Base-by-base conservation (phyloP, 2,113 vertebrate species). In the Meleagris gallopavo region DNA sequence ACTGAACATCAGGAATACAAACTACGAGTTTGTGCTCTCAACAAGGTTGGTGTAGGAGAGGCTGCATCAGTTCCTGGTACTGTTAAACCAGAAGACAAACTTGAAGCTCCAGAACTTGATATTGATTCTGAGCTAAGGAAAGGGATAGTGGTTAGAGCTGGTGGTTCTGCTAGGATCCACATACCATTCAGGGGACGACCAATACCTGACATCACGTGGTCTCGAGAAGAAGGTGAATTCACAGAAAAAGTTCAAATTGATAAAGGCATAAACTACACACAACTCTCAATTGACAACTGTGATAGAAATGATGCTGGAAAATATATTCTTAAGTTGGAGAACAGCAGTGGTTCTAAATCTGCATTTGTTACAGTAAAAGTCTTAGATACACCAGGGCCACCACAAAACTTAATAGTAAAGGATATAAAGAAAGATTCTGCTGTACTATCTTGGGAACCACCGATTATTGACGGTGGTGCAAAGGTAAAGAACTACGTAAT, bases 281-380 rank as follows among this genome's bases (percentile, higher is more conserved):
- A 99, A 48, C 97, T 99, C 71, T 99, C 99, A 40, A 97, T 99
- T 96, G 98, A 99, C 73, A 98, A 99, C 77, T 99, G 98, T 97
- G 99, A 99, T 87, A 98, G 98, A 98, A 98, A 98, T 97, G 99
- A 99, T 97, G 99, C 99, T 94, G 99, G 99, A 82, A 99, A 99
- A 93, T 99, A 99, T 66, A 98, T 98, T 66, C 98, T 99, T 29
- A 98, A 97, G 54, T 92, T 99, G 67, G 98, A 99, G 97, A 99
- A 99, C 84, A 99, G 98, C 83, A 99, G 98, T 88, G 99, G 99
- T 34, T 98, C 98, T 57, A 99, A 99, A 96, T 98, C 99, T 80
- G 99, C 99, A 34, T 99, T 99, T 97, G 99, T 99, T 38, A 98
- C 98, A 48, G 98, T 99, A 71, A 99, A 98, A 97, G 99, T 99